Evolutionary conservation across 2,888 invertebrate species (phyloP).

Genomic region (Apotomis betuletana): DNA sequence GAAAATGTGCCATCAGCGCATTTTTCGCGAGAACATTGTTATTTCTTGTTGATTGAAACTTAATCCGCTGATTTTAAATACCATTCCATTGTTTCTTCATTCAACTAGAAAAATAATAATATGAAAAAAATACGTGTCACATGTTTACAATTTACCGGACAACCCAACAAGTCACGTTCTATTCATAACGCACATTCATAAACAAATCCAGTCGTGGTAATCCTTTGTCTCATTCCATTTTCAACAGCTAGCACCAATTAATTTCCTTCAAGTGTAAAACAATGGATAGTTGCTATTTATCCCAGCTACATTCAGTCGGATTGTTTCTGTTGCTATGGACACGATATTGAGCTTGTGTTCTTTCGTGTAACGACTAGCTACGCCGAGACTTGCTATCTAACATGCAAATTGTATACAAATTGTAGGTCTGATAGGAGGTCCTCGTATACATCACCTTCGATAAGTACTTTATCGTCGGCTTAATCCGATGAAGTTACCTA

Average conservation of each 20-base stretch:
- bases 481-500: neutral
- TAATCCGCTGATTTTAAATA: no score
- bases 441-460: constrained; percentile 6
- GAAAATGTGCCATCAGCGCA: no score
- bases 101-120: no score
- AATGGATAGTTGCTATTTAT: constrained; percentile 11
- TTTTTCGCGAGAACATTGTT: no score
- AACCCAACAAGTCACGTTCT: constrained; percentile 20
- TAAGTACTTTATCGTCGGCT: neutral
- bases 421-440: constrained; percentile 15
- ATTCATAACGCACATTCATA: constrained; percentile 19
- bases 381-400: constrained; percentile 9
- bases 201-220: constrained; percentile 23
- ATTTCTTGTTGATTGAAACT: no score
- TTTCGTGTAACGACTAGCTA: neutral
- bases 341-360: neutral
- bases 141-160: neutral
- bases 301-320: constrained; percentile 1
- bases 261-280: constrained; percentile 29
- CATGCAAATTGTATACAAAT: constrained; percentile 23
- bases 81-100: no score
- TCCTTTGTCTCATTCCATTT: constrained; percentile 33
- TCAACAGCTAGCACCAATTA: constrained; percentile 14
- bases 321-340: constrained; percentile 3
- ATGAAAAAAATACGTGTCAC: neutral